Evolutionary conservation across 2,797 vertebrate species (phyloP), one percentile per base, ranked within the genome.

Genomic region (Coilia nasus): DNA sequence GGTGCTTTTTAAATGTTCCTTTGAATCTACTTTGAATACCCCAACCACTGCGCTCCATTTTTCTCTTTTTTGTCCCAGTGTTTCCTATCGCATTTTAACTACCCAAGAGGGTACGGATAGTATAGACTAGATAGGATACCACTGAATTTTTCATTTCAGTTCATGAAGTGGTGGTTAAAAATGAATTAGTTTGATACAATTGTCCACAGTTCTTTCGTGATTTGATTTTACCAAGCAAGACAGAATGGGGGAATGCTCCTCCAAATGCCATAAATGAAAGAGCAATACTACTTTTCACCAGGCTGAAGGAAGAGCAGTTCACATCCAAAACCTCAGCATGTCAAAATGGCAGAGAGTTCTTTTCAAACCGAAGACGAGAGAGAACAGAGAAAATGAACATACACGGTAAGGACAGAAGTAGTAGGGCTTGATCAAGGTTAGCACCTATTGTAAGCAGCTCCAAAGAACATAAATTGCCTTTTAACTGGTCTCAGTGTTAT

Each of bases 41-140:
- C 84, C 86, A 85, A 41, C 80, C 11, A 41, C 82, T 83, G 80
- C 75, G 5, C 41, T 17, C 19, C 78, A 10, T 83, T 81, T 28
- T 59, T 21, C 35, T 21, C 9, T 35, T 21, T 17, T 78, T 78
- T 9, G 14, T 44, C 17, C 17, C 15, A 78, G 41, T 78, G 67
- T 19, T 71, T 21, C 31, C 19, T 2, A 21, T 78, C 44, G 31
- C 71, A 44, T 44, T 78, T 78, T 21, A 78, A 44, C 19, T 78
- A 75, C 67, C 5, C 31, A 19, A 78, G 71, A 78, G 71, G 5
- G 14, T 35, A 17, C 14, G 31, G 2, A 75, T 23, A 28, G 67
- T 35, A 71, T 71, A 71, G 15, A 11, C 17, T 14, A 11, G 14
- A 75, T 35, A 75, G 28, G 28, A 75, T 19, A 75, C 4, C 28